Base-by-base conservation (phyloP, 2,113 vertebrate species). In the Ondatra zibethicus region DNA sequence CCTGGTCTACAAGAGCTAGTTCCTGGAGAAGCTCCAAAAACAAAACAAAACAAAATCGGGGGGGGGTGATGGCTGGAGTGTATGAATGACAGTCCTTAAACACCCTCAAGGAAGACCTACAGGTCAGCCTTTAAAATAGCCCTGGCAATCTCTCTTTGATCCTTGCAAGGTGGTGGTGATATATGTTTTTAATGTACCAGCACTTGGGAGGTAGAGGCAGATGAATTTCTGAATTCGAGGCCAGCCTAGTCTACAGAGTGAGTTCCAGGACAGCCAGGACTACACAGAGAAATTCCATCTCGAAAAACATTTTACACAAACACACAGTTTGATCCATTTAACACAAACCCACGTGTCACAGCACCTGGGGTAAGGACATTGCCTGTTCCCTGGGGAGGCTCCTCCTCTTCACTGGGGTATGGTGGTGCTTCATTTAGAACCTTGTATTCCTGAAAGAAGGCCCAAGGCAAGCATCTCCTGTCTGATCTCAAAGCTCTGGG, bases 261-360 rank as follows among this genome's bases (percentile, higher is more conserved):
- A 70, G 68, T 70, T 70, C 33, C 68, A 19, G 68, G 68, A 70
- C 16, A 70, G 33, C 68, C 33, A 36, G 33, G 68, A n/a, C 68
- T n/a, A n/a, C 68, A 70, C 33, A 70, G 33, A 70, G 68, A n/a
- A n/a, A n/a, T n/a, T n/a, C n/a, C n/a, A n/a, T n/a, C n/a, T n/a
- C n/a, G 36, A 70, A 33, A 68, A 12, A 12, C 65, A 10, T 27
- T 27, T 12, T 10, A 29, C 16, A 58, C 16, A 58, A 58, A 58
- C 17, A 58, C 5, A 65, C 3, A 11, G 0, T 55, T 58, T 58
- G 55, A 58, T 58, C 55, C 55, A 58, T 58, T 63, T 52, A 72
- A 70, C 23, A 63, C 61, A 27, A 21, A 31, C 29, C 21, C 9
- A 3, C 3, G 0, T 29, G 9, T 11, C 8, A 1, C 9, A 12